Percentiles rank a stretch among this genome's conserved stretches.
phyloP scores from a whole-genome alignment of 2,888 invertebrate genomes.

The Hemistola chrysoprasaria region DNA sequence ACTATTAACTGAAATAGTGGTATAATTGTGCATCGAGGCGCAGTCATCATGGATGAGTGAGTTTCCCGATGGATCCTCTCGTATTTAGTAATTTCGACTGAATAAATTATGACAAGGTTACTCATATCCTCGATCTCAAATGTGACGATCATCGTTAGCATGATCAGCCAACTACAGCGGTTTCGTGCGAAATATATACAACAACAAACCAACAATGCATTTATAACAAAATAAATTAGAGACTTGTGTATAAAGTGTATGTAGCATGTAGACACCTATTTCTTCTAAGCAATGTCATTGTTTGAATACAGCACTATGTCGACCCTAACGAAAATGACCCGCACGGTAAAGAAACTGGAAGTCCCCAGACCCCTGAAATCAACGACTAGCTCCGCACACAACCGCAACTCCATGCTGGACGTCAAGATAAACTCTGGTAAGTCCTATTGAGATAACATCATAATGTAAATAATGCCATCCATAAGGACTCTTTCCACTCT shows the following conservation, averaged over 20 bases:
- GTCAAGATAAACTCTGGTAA: conserved; percentile 80
- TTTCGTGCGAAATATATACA: conserved; percentile 19
- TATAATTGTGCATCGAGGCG: conserved; percentile 64
- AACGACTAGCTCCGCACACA: conserved; percentile 80
- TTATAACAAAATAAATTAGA: neutral
- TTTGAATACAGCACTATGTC: conserved; percentile 75
- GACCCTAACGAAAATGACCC: conserved; percentile 84
- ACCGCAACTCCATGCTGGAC: conserved; percentile 75
- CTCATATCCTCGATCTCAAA: conserved; percentile 58
- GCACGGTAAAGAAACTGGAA: conserved; percentile 88
- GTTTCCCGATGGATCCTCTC: conserved; percentile 58
- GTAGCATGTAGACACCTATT: too few species aligned
- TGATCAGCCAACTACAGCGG: conserved; percentile 21
- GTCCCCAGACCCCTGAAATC: conserved; percentile 88
- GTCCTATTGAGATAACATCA: conserved; percentile 29
- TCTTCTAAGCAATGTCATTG: too few species aligned
- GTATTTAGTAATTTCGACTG: conserved; percentile 55
- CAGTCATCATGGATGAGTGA: conserved; percentile 79
- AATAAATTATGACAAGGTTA: conserved; percentile 66
- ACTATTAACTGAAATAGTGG: conserved; percentile 69
- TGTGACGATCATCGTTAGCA: conserved; percentile 51
- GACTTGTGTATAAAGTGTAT: conserved; percentile 1
- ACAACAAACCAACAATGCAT: conserved; percentile 6
- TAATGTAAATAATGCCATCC: conserved; percentile 13
- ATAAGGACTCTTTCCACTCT: too few species aligned